A percentile compares a stretch with the other conserved stretches of the same genome.
These are phyloP conservation scores for Thymallus thymallus DNA, from an alignment of 2,113 vertebrate species.

Conservation along the genomic window DNA sequence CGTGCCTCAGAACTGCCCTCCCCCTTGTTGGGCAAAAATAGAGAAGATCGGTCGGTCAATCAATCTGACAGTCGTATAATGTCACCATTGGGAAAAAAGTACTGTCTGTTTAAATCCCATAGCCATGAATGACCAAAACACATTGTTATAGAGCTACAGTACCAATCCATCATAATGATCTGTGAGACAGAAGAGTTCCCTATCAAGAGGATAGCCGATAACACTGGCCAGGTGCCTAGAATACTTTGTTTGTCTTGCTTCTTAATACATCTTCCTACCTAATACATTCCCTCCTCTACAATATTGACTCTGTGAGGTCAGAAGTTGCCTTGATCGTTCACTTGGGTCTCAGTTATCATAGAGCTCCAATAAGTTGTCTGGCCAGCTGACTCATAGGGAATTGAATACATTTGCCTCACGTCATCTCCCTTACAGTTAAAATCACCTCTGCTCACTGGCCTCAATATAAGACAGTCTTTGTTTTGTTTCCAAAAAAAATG, in stretches of 20 bases:
- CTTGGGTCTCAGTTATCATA: background rate
- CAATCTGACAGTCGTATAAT: too few species aligned
- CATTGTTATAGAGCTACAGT: background rate
- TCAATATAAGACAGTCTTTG: background rate
- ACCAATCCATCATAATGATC: background rate
- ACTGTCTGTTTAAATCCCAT: background rate
- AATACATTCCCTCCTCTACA: background rate
- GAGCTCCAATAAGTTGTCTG: background rate
- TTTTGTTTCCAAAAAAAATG: background rate
- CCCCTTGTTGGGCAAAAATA: too few species aligned
- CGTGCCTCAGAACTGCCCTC: background rate
- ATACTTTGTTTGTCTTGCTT: background rate
- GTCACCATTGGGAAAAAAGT: too few species aligned
- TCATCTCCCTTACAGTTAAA: background rate
- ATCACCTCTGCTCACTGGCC: background rate
- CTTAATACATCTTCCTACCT: background rate
- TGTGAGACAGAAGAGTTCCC: background rate
- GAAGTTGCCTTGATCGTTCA: background rate
- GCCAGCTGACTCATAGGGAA: background rate
- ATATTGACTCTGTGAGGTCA: background rate
- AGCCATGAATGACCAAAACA: background rate
- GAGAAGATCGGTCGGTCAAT: too few species aligned
- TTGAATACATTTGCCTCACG: background rate
- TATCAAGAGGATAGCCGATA: background rate
- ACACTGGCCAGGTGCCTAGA: background rate